Base-by-base conservation (phyloP, 2,797 vertebrate genomes). In the Loris lydekkerianus region DNA sequence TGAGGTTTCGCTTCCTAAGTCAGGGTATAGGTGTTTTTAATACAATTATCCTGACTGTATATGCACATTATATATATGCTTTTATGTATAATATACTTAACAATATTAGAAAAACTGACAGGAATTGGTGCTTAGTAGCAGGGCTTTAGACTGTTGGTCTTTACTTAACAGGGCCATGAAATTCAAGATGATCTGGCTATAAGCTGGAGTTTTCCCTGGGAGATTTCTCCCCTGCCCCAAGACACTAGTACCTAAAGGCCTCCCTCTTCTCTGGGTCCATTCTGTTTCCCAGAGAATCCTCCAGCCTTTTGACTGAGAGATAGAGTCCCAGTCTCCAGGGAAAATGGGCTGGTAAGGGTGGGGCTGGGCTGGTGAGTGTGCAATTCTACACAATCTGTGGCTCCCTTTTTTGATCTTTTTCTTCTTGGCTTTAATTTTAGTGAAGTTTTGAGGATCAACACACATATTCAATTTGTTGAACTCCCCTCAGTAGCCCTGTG, bases 21-120 rank as follows among this genome's bases (percentile, higher is more conserved):
- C 10, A 49, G 93, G 29, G 11, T 53, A 14, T 37, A 56, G 56
- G 73, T 92, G 25, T 83, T 93, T 96, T 93, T 78, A 94, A 65
- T 92, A 58, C 8, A 37, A 84, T 81, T 77, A 60, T 80, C 89
- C 81, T 70, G 69, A 83, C 53, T 43, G 14, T 67, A 13, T 37
- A 29, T 81, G 34, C 40, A 18, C 34, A 40, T 29, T 53, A 20
- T 20, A 77, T 81, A 29, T 31, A 37, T 20, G 46, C 18, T 73
- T 95, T 29, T 17, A 60, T 8, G 20, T 94, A 6, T 2, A 56
- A 31, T 86, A 56, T 29, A 34, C 3, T 95, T 95, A 49, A 73
- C 37, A 81, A 60, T 2, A 15, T 53, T 61, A 56, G 43, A 76
- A 56, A 37, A 80, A n/a, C 29, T 46, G 58, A 25, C 61, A 63